Base-by-base conservation (phyloP, 2,888 invertebrate species). In the Limnephilus rhombicus region DNA sequence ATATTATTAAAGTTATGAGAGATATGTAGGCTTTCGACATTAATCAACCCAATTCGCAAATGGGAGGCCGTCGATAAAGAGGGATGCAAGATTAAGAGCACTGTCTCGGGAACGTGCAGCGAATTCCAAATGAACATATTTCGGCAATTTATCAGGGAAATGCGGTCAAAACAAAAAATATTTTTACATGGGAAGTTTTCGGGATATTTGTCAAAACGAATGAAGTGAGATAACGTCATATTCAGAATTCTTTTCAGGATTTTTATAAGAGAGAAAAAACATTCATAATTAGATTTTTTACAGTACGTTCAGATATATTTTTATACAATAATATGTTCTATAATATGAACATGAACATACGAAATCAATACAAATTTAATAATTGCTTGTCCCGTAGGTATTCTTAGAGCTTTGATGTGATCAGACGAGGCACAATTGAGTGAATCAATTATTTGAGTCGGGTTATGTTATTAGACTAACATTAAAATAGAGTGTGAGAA, bases 81-180 rank as follows among this genome's bases (percentile, higher is more conserved):
- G 31, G 80, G 85, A 80, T 90, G 85, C 53, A 85, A 90, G 90
- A 90, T 90, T 90, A 90, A 90, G 90, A 49, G 85, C 37, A 90
- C 53, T 68, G 83, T 90, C 90, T 90, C 34, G 49, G 29, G 83
- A 53, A 90, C 83, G 90, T 89, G 91, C 68, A 89, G 37, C 31
- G 85, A 83, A 91, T 91, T 85, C 29, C n/a, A 34, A 80, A 89
- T 68, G 89, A 85, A 85, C 83, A 87, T 41, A 85, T 53, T 53
- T 11, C 31, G 31, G 31, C 87, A 53, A 87, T 87, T 87, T 53
- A 53, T 87, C 87, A 87, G 31, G 24, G 31, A 53, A 82, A 82
- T 82, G 29, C 34, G 82, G 34, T 82, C 29, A 15, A 82, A 82
- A 82, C 82, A 82, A 34, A 82, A 82, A 34, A 81, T 12, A 29